Percentiles rank a stretch among this genome's conserved stretches.
Evolutionary conservation across 2,888 invertebrate species (phyloP).

Genomic region (Branchipolynoe longqiensis): DNA sequence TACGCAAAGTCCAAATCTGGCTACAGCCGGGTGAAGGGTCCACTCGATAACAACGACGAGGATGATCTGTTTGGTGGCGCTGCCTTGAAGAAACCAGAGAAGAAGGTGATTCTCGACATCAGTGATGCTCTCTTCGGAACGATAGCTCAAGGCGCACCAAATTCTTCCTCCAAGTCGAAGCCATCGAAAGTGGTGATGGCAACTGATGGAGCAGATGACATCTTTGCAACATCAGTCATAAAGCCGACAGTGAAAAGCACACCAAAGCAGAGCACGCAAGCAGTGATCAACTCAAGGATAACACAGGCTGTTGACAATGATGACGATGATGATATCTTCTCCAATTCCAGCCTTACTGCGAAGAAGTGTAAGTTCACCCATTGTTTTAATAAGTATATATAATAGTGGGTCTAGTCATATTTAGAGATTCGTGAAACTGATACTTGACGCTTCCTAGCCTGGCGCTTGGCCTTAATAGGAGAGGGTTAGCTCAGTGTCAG

Average conservation of each 20-base stretch:
- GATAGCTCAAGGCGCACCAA: not conserved
- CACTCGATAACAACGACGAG: not conserved
- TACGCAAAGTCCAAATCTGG: constrained; percentile 6
- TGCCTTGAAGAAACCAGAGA: not conserved
- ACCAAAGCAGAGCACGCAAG: too few species aligned
- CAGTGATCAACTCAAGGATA: not conserved
- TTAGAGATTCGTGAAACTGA: too few species aligned
- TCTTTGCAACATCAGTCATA: not conserved
- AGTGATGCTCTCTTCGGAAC: constrained; percentile 21
- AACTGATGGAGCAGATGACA: not conserved
- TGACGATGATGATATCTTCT: constrained; percentile 53
- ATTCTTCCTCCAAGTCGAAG: not conserved
- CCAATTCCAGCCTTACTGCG: constrained; percentile 67
- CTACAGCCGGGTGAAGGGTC: not conserved
- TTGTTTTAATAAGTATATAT: too few species aligned
- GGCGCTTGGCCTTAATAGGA: too few species aligned
- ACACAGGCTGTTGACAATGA: not conserved
- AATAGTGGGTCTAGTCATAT: too few species aligned
- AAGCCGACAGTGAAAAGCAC: too few species aligned
- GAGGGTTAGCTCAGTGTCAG: too few species aligned
- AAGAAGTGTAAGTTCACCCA: constrained; percentile 62
- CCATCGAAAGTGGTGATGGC: not conserved
- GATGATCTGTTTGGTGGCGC: not conserved
- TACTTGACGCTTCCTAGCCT: too few species aligned
- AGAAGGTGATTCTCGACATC: not conserved